Percentiles rank a stretch among this genome's conserved stretches.
Evolutionary conservation across 1,140 invertebrate species (phyloP).

Genomic region (Branchinecta lynchi): DNA sequence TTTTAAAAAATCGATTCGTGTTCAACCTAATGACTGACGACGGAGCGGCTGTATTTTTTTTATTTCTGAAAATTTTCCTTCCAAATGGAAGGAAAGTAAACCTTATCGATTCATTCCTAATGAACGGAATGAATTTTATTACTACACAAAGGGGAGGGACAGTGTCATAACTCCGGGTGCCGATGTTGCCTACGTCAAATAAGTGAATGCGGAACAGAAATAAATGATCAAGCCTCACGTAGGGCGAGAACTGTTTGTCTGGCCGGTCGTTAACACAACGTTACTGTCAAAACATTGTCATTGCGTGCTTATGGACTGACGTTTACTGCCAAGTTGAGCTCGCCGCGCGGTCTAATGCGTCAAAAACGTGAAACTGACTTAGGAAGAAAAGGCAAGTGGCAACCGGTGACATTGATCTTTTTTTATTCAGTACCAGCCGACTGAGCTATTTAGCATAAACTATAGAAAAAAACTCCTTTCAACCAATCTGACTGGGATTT

Average conservation of each 20-base stretch:
- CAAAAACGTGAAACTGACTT: no score
- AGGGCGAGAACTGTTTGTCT: constrained; percentile 10
- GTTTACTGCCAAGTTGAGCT: constrained; percentile 13
- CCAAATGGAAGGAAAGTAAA: no score
- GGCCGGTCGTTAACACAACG: background rate
- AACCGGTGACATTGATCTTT: no score
- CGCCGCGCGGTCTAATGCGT: background rate
- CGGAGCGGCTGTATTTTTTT: no score
- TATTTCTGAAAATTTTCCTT: no score
- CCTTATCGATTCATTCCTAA: background rate
- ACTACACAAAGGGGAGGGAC: background rate
- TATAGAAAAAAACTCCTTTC: no score
- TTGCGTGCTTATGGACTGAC: constrained; percentile 14
- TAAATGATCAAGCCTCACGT: constrained; percentile 3
- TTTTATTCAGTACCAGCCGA: no score
- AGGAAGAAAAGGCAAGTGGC: no score
- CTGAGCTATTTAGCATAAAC: no score
- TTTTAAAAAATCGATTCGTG: no score
- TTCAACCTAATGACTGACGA: no score
- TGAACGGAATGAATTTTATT: constrained; percentile 4
- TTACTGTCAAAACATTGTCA: constrained; percentile 15
- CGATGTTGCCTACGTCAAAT: background rate
- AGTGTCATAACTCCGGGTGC: background rate
- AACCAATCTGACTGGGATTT: no score
- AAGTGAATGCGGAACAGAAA: background rate